Conservation (phyloP, 2,113 vertebrate genomes). For the Malurus elegans region DNA sequence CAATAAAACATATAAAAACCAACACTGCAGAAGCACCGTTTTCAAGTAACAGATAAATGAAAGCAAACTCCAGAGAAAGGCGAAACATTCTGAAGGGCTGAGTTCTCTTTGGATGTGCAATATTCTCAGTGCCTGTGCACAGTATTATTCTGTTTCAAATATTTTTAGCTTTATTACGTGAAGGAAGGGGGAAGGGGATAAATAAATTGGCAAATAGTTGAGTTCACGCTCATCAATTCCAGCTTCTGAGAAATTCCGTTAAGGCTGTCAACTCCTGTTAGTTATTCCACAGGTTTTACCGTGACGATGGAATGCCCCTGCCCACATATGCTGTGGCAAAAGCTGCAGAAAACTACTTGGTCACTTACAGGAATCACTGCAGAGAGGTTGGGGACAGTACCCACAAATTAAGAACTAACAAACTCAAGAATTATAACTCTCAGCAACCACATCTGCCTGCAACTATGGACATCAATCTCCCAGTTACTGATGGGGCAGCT, state of each 20-base stretch:
- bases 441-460: rapidly evolving
- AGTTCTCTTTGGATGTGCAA: background rate
- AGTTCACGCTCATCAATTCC: background rate
- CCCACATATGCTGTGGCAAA: rapidly evolving
- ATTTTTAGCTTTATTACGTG: background rate
- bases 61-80: background rate
- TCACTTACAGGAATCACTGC: background rate
- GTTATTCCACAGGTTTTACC: background rate
- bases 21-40: rapidly evolving
- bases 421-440: background rate
- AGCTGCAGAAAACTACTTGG: background rate
- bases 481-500: background rate
- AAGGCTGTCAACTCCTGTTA: background rate
- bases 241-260: background rate
- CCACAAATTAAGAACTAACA: background rate
- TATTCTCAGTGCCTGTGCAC: background rate
- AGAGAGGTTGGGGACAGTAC: background rate
- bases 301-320: background rate
- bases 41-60: background rate
- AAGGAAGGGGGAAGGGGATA: background rate
- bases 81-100: background rate
- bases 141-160: background rate
- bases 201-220: background rate
- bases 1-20: background rate
- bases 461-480: background rate